Conservation (phyloP, 2,113 vertebrate genomes). For the Oncorhynchus tshawytscha region DNA sequence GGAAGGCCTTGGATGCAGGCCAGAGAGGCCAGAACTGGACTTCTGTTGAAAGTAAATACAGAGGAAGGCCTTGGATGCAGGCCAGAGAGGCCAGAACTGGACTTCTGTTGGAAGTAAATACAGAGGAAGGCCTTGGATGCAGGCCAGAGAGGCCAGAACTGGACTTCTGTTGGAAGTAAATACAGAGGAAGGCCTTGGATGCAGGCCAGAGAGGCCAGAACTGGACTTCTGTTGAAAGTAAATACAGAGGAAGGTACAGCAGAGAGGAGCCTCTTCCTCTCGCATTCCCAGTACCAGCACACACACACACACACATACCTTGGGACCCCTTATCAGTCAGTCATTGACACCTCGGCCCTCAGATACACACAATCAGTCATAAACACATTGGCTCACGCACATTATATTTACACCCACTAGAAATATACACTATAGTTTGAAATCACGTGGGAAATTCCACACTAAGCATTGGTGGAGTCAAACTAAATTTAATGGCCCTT, state of each 20-base stretch:
- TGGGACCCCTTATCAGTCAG: background rate
- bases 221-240: too few relatives aligned
- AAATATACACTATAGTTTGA: conserved; percentile 39
- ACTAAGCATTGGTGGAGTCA: conserved; percentile 44
- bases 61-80: conserved; percentile 15
- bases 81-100: conserved; percentile 48
- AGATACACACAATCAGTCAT: background rate
- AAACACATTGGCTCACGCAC: background rate
- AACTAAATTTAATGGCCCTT: conserved; percentile 37
- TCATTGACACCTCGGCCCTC: background rate
- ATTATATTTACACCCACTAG: background rate
- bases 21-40: conserved; percentile 55
- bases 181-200: conserved; percentile 18
- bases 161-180: conserved; percentile 49
- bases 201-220: conserved; percentile 34
- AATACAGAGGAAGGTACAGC: conserved; percentile 28
- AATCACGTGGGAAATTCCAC: conserved; percentile 39
- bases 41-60: conserved; percentile 42
- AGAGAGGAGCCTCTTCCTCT: conserved; percentile 8
- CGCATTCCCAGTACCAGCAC: background rate
- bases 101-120: conserved; percentile 48
- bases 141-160: conserved; percentile 46
- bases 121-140: conserved; percentile 11
- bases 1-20: conserved; percentile 18
- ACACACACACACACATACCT: background rate